Conservation (phyloP, 64 coral and sea anemone genomes). For the Porites australiensis region DNA sequence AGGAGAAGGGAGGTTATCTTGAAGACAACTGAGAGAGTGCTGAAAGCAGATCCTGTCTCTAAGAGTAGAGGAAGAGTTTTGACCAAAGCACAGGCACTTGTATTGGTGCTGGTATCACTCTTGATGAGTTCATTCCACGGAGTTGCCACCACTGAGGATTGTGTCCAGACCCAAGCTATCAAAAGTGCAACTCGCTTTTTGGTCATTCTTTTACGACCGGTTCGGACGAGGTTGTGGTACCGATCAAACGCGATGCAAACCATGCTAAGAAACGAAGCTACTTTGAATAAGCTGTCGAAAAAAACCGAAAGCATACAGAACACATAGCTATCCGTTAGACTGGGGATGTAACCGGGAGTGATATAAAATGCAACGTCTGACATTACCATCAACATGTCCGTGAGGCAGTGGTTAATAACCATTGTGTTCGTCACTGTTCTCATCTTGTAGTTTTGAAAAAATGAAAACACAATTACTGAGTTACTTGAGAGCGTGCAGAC, state of each 20-base stretch:
- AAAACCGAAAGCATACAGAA: constrained; percentile 58
- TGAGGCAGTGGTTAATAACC: constrained; percentile 79
- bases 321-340: neutral
- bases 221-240: constrained; percentile 67
- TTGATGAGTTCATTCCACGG: constrained; percentile 40
- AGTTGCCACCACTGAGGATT: constrained; percentile 44
- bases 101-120: neutral
- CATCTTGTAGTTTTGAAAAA: constrained; percentile 84
- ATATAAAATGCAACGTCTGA: constrained; percentile 68
- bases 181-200: constrained; percentile 25
- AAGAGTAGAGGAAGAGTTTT: constrained; percentile 42
- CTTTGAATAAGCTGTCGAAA: constrained; percentile 71
- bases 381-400: constrained; percentile 61
- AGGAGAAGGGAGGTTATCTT: constrained; percentile 58
- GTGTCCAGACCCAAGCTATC: constrained; percentile 68
- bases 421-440: constrained; percentile 79
- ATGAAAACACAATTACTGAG: constrained; percentile 60
- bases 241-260: constrained; percentile 67
- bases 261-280: constrained; percentile 74
- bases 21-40: constrained; percentile 37
- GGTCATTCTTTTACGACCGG: constrained; percentile 40
- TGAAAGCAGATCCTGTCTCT: constrained; percentile 17
- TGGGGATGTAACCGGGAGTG: constrained; percentile 14
- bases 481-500: constrained; percentile 61
- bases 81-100: neutral